Conservation (phyloP, 2,113 vertebrate species). For the Trematomus loennbergii region DNA sequence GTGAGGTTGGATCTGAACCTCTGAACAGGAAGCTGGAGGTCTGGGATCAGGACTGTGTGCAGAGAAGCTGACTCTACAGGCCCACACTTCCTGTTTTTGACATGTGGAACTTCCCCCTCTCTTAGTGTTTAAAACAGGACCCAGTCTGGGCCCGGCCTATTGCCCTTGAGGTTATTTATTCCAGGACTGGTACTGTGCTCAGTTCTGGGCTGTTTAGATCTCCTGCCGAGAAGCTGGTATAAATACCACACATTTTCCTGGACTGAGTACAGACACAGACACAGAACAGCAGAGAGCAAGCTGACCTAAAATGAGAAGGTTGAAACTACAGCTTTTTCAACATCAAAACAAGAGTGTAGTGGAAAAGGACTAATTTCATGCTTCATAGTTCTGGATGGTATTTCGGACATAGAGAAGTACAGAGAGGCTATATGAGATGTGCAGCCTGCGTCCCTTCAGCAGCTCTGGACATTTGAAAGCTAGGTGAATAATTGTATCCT, state of each 20-base stretch:
- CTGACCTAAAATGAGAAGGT: conserved; percentile 20
- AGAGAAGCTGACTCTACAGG: conserved; percentile 77
- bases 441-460: neutral
- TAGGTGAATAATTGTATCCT: conserved; percentile 74
- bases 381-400: neutral
- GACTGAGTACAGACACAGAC: conserved; percentile 32
- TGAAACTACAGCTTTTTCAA: conserved; percentile 29
- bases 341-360: conserved; percentile 6
- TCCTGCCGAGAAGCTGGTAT: conserved; percentile 43
- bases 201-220: conserved; percentile 57
- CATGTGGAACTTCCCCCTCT: conserved; percentile 80
- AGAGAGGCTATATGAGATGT: neutral
- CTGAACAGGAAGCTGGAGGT: neutral
- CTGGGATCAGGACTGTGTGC: conserved; percentile 70
- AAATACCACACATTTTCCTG: conserved; percentile 69
- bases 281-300: conserved; percentile 5
- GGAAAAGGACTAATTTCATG: conserved; percentile 34
- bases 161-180: conserved; percentile 45
- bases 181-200: conserved; percentile 49
- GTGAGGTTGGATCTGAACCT: no score
- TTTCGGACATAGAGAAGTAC: neutral
- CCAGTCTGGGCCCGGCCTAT: conserved; percentile 14
- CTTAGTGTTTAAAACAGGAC: conserved; percentile 62
- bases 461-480: conserved; percentile 49
- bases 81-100: conserved; percentile 83